Conservation (phyloP, 2,888 invertebrate species). For the Yponomeuta evonymella region DNA sequence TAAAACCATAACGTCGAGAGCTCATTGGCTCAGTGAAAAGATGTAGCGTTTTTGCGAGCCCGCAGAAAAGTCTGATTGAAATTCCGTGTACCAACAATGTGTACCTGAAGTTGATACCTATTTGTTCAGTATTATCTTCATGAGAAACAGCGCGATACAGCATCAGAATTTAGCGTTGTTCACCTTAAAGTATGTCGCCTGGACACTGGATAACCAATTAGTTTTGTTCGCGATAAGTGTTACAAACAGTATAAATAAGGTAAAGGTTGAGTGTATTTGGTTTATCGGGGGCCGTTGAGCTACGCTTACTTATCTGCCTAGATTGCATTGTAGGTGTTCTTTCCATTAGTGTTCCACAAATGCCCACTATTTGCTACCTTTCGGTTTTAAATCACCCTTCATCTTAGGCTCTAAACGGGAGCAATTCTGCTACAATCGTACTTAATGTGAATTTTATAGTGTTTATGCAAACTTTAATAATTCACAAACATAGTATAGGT, state of each 20-base stretch:
- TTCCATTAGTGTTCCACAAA: constrained; percentile 52
- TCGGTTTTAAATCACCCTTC: not conserved
- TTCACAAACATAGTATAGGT: too few species aligned
- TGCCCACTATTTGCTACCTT: not conserved
- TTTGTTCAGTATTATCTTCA: constrained; percentile 60
- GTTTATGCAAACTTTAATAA: too few species aligned
- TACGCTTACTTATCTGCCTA: constrained; percentile 5
- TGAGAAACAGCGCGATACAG: constrained; percentile 45
- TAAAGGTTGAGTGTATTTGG: constrained; percentile 27
- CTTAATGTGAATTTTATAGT: too few species aligned
- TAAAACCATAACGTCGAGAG: constrained; percentile 20
- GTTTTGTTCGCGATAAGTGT: constrained; percentile 51
- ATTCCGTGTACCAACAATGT: constrained; percentile 72
- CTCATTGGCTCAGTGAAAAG: constrained; percentile 15
- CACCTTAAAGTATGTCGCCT: constrained; percentile 53
- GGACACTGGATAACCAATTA: constrained; percentile 59
- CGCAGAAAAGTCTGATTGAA: constrained; percentile 57
- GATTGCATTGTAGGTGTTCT: constrained; percentile 28
- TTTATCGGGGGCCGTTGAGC: constrained; percentile 13
- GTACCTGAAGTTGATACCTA: constrained; percentile 57
- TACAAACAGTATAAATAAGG: constrained; percentile 51
- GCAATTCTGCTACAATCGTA: too few species aligned
- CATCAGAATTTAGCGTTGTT: constrained; percentile 50
- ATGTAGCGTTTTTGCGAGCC: not conserved
- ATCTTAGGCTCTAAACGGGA: too few species aligned